Base-by-base conservation (phyloP, 2,113 vertebrate species). In the Syrrhaptes paradoxus region DNA sequence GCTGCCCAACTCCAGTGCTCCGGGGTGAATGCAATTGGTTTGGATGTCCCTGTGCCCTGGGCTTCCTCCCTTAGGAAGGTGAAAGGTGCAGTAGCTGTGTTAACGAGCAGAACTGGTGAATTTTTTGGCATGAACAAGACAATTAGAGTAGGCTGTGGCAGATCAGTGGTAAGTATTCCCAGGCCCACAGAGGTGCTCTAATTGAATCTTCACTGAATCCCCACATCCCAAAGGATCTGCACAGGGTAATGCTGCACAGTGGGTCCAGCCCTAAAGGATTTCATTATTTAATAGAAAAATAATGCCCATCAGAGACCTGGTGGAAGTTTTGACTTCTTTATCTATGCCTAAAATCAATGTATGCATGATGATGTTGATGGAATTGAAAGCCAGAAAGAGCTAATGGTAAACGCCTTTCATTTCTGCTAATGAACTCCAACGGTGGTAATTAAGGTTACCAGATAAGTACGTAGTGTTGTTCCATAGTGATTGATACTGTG, bases 151-250 rank as follows among this genome's bases (percentile, higher is more conserved):
- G 28, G 13, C 65, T 41, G 49, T 28, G 86, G 57, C 45, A 84
- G 36, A 72, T 15, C 76, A 74, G 65, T 54, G 79, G 68, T 71
- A 58, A 84, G 38, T 21, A 65, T 76, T 90, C 87, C 85, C 92
- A 95, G 71, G 34, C 61, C 41, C 79, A 22, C 76, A 73, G 65
- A 78, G 57, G n/a, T 55, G 75, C 48, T 88, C 52, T 90, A 73
- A 94, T 84, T 94, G 81, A 93, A 93, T 94, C 68, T 81, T 94
- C 72, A 24, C 45, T 2, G 52, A 78, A 55, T 34, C 49, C 77
- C 54, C n/a, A 1, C 38, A 22, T 59, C 94, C 84, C 57, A 12
- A 59, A 63, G 83, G 93, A 21, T 22, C 52, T 66, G 61, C 32
- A 31, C 1, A 2, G 29, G 68, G 52, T 48, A 61, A 34, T 62